Percentiles rank a stretch among this genome's conserved stretches.
Evolutionary conservation across 2,888 invertebrate genomes (phyloP).

Genomic region (Chalcosyrphus nemorum): DNA sequence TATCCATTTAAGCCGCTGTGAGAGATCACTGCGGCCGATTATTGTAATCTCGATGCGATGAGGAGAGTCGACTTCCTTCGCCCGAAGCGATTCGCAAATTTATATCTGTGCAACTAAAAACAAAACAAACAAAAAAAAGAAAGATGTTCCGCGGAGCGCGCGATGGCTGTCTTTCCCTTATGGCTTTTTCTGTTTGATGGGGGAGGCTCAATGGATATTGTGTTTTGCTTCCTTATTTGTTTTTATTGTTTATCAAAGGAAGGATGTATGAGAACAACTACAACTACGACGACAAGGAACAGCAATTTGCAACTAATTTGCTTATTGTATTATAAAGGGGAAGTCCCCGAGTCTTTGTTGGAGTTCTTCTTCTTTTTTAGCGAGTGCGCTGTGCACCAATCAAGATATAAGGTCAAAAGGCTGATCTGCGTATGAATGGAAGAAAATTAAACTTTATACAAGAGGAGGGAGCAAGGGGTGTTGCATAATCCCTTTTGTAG

Average conservation of each 20-base stretch:
- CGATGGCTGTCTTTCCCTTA: conserved; percentile 60
- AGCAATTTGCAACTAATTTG: conserved; percentile 73
- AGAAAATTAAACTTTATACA: conserved; percentile 39
- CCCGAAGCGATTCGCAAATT: conserved; percentile 69
- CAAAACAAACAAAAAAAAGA: not conserved
- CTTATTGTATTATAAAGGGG: conserved; percentile 64
- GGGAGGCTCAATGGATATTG: conserved; percentile 62
- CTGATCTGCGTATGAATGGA: conserved; percentile 27
- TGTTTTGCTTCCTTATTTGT: conserved; percentile 71
- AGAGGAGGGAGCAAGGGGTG: not conserved
- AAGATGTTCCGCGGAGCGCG: conserved; percentile 28
- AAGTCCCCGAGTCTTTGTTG: conserved; percentile 34
- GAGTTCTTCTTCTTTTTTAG: not conserved
- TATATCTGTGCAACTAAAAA: conserved; percentile 42
- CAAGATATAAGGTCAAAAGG: conserved; percentile 61
- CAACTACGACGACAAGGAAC: conserved; percentile 57
- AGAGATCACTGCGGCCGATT: conserved; percentile 67
- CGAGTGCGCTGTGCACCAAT: conserved; percentile 36
- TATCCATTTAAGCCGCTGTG: conserved; percentile 67
- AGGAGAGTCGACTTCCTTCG: conserved; percentile 72
- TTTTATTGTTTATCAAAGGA: conserved; percentile 58
- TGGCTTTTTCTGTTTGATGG: conserved; percentile 57
- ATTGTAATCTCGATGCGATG: conserved; percentile 72
- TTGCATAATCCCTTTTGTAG: conserved; percentile 30
- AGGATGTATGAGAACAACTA: conserved; percentile 45